Evolutionary conservation across 2,113 vertebrate species (phyloP).

Genomic region (Chroicocephalus ridibundus): DNA sequence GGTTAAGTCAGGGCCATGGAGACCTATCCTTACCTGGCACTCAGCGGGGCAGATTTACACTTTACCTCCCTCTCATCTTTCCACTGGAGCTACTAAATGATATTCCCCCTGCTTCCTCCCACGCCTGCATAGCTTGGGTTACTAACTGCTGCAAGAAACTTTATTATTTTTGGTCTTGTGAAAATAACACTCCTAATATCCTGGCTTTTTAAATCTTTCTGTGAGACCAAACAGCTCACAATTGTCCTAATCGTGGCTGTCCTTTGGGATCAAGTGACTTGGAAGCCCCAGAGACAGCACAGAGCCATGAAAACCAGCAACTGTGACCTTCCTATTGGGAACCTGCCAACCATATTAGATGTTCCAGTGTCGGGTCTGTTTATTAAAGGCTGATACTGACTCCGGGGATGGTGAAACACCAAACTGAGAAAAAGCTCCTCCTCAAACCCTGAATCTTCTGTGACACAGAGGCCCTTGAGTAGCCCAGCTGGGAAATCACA

Average conservation of each 20-base stretch:
- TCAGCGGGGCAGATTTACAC: background rate
- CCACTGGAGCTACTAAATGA: background rate
- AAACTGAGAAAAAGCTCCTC: background rate
- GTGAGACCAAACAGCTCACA: background rate
- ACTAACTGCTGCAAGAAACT: background rate
- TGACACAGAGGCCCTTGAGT: background rate
- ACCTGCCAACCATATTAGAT: background rate
- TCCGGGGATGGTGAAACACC: background rate
- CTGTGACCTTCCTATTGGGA: background rate
- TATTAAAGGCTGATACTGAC: background rate
- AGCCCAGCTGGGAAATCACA: background rate
- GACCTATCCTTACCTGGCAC: background rate
- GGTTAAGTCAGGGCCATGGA: background rate
- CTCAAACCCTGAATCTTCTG: background rate
- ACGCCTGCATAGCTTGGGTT: background rate
- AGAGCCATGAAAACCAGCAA: background rate
- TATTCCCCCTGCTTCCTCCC: background rate
- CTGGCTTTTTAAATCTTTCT: background rate
- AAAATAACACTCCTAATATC: background rate
- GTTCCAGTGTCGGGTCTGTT: background rate
- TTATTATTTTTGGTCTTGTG: background rate
- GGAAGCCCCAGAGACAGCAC: background rate
- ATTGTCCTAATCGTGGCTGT: background rate
- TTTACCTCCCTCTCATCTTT: background rate
- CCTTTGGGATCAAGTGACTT: background rate